Evolutionary conservation across 2,113 vertebrate species (phyloP).

Genomic region (Ceyx cyanopectus): DNA sequence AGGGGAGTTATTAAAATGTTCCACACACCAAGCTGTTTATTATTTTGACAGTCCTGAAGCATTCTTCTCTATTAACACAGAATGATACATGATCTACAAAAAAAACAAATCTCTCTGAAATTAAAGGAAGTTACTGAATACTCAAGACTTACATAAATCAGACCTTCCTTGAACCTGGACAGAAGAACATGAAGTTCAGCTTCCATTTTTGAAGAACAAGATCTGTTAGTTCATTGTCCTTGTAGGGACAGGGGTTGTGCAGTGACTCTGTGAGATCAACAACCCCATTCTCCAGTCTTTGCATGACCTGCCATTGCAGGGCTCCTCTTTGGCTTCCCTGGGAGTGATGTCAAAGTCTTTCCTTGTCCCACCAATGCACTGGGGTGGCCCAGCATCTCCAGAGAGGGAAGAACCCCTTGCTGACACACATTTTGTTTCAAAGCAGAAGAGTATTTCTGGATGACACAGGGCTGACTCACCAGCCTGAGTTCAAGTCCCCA

Average conservation of each 20-base stretch:
- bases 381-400: not conserved
- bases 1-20: not conserved
- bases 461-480: constrained; percentile 10
- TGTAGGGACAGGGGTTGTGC: not conserved
- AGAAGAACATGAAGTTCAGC: not conserved
- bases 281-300: not conserved
- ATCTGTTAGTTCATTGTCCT: not conserved
- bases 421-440: not conserved
- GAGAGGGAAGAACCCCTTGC: constrained; percentile 24
- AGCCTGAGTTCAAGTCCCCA: not conserved
- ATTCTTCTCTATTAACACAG: not conserved
- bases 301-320: not conserved
- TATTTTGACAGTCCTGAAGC: not conserved
- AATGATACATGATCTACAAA: not conserved
- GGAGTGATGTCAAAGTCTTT: not conserved
- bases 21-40: not conserved
- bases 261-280: not conserved
- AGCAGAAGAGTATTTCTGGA: constrained; percentile 50
- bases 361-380: not conserved
- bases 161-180: not conserved
- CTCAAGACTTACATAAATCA: not conserved
- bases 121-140: not conserved
- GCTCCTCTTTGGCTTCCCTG: not conserved
- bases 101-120: not conserved
- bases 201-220: not conserved